phyloP scores from a whole-genome alignment of 1,140 invertebrate genomes.

The Conus ventricosus region DNA sequence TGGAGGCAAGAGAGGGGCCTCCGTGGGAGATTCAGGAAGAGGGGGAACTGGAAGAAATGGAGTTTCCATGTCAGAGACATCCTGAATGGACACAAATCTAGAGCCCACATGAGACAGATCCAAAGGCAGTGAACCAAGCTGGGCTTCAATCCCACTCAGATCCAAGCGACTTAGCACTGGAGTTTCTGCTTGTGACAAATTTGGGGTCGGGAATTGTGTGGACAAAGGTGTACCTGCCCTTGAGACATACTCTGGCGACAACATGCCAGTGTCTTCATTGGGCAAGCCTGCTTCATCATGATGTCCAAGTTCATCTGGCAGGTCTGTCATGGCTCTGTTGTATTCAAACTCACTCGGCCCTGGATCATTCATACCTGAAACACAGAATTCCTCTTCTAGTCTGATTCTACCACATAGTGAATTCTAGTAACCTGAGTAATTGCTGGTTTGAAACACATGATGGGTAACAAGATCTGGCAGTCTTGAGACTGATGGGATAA shows the following conservation, averaged over 20 bases:
- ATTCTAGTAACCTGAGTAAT: too few species aligned
- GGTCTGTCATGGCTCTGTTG: background rate
- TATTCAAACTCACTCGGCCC: background rate
- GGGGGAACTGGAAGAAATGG: background rate
- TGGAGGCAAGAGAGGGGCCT: slow-evolving; percentile 13
- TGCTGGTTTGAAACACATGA: too few species aligned
- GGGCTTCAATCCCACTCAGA: background rate
- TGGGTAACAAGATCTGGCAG: too few species aligned
- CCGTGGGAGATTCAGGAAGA: slow-evolving; percentile 17
- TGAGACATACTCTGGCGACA: background rate
- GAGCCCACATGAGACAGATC: background rate
- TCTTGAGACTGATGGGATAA: too few species aligned
- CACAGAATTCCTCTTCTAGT: background rate
- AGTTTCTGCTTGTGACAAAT: background rate
- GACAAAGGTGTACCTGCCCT: background rate
- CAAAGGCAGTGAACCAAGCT: background rate
- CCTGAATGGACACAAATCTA: slow-evolving; percentile 4
- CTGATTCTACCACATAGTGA: background rate
- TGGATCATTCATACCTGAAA: background rate
- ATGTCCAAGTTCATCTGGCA: background rate
- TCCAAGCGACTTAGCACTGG: background rate
- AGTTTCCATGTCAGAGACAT: background rate
- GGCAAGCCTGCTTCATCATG: background rate
- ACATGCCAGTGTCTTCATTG: background rate
- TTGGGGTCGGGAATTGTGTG: background rate